Percentiles rank a stretch among this genome's conserved stretches.
These are phyloP conservation scores for Cairina moschata DNA, from an alignment of 2,113 vertebrate genomes.

Conservation along the genomic window DNA sequence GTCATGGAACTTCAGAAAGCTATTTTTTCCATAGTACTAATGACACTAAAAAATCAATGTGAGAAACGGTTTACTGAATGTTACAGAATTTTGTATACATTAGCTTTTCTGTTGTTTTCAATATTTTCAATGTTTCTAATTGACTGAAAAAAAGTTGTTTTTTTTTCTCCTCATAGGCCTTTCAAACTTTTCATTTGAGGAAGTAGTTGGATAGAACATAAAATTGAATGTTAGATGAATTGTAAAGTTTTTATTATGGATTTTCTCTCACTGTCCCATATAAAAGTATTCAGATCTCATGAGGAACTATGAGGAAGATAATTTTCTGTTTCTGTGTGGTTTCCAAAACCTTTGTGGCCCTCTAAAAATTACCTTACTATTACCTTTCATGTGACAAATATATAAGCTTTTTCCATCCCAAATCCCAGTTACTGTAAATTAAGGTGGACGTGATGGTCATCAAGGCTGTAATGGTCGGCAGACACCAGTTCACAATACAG, in stretches of 20 bases:
- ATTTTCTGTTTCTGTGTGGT: not conserved
- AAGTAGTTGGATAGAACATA: not conserved
- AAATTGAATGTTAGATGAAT: not conserved
- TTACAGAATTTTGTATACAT: not conserved
- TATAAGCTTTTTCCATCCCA: not conserved
- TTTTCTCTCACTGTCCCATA: not conserved
- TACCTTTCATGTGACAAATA: not conserved
- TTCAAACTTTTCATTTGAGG: not conserved
- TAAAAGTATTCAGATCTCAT: not conserved
- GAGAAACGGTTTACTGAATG: not conserved
- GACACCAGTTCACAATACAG: not conserved
- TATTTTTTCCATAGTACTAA: not conserved
- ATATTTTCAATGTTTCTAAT: not conserved
- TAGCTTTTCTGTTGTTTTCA: not conserved
- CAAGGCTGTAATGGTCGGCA: not conserved
- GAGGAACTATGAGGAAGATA: not conserved
- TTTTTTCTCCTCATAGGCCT: not conserved
- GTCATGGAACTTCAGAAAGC: not conserved
- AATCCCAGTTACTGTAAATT: not conserved
- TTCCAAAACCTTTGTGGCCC: not conserved
- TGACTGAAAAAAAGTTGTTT: not conserved
- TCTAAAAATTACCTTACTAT: not conserved
- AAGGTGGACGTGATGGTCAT: not conserved
- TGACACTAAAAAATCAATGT: not conserved
- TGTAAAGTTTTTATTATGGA: not conserved